phyloP scores from a whole-genome alignment of 2,113 vertebrate species.

The Dermatemys mawii region DNA sequence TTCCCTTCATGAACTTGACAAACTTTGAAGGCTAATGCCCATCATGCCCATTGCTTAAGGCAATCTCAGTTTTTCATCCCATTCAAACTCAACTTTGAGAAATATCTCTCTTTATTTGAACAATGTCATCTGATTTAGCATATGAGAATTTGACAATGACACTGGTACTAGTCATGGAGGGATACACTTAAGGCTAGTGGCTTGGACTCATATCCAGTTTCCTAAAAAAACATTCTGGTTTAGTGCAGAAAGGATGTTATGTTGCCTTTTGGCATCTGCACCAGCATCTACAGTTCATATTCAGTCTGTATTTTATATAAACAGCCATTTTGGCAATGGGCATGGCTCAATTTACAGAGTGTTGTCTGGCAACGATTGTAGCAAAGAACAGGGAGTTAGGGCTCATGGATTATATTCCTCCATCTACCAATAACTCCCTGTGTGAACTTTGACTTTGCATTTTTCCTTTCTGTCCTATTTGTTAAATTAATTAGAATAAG shows the following conservation, averaged over 20 bases:
- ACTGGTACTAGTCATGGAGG: background rate
- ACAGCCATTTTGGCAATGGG: background rate
- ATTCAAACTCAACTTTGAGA: background rate
- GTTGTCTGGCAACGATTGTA: background rate
- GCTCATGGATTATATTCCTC: background rate
- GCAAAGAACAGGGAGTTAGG: background rate
- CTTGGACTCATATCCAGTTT: background rate
- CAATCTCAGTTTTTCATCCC: background rate
- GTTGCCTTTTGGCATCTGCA: background rate
- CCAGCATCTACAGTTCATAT: background rate
- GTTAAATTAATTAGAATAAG: background rate
- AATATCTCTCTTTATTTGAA: background rate
- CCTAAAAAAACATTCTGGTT: background rate
- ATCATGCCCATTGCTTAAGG: background rate
- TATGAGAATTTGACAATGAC: accelerated
- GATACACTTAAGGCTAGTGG: accelerated
- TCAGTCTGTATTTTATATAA: background rate
- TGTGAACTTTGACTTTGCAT: background rate
- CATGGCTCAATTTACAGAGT: background rate
- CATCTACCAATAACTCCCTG: background rate
- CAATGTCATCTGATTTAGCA: background rate
- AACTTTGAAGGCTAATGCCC: no score
- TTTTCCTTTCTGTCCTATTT: background rate
- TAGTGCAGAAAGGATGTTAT: background rate
- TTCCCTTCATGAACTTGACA: accelerated